Conservation (phyloP, 2,888 invertebrate genomes). For the Tholera decimalis region DNA sequence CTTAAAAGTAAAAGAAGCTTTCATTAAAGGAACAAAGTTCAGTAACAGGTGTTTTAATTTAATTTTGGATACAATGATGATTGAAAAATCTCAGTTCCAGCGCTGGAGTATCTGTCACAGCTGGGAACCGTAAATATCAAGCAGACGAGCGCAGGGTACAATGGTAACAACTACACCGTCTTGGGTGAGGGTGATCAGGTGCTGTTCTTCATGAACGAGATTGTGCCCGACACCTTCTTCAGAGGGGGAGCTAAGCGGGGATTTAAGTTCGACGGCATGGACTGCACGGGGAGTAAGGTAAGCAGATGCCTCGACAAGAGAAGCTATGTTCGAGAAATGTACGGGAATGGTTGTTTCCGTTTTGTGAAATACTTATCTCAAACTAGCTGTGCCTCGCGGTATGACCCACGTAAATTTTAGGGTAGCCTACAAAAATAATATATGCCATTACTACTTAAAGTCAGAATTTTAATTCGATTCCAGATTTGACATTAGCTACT, state of each 20-base stretch:
- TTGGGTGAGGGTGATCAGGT: slow-evolving; percentile 2
- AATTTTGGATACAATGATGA: no score
- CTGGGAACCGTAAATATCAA: slow-evolving; percentile 9
- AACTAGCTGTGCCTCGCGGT: no score
- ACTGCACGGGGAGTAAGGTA: slow-evolving; percentile 5
- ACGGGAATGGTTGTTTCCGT: not conserved
- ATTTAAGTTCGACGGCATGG: slow-evolving; percentile 35
- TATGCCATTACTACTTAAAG: no score
- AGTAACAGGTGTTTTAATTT: no score
- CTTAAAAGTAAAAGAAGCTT: no score
- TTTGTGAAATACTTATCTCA: not conserved
- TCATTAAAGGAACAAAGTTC: no score
- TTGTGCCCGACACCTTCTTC: slow-evolving; percentile 3
- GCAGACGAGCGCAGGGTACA: slow-evolving; percentile 17
- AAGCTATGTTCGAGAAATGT: no score
- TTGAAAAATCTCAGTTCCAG: slow-evolving; percentile 15
- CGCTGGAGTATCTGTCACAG: slow-evolving; percentile 17
- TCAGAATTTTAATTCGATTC: no score
- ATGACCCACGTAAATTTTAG: no score
- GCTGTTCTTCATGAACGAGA: slow-evolving; percentile 30
- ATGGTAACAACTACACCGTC: slow-evolving; percentile 35
- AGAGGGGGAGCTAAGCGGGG: slow-evolving; percentile 4
- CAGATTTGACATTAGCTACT: no score
- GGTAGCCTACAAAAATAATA: no score
- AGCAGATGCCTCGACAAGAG: no score